A percentile compares a stretch with the other conserved stretches of the same genome.
These are phyloP conservation scores for Drosophila pandora DNA, from an alignment of 1,140 invertebrate species.

Conservation along the genomic window DNA sequence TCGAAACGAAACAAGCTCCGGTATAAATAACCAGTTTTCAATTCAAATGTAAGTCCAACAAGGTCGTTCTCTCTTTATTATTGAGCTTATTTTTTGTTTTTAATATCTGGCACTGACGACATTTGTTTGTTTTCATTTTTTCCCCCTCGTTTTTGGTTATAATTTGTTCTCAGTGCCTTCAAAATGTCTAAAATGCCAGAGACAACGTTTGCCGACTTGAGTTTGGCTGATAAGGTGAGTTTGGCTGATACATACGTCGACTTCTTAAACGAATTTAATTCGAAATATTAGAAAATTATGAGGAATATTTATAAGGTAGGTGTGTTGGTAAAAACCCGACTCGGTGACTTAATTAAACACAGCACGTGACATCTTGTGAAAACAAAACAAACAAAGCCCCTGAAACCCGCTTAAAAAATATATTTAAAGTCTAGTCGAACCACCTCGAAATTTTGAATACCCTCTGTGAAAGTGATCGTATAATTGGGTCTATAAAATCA, in stretches of 20 bases:
- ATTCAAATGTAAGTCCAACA: conserved; percentile 60
- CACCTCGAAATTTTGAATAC: conserved; percentile 25
- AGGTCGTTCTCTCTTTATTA: conserved; percentile 47
- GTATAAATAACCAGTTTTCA: conserved; percentile 64
- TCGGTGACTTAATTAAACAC: conserved; percentile 30
- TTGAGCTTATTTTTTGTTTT: conserved; percentile 5
- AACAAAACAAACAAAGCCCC: conserved; percentile 26
- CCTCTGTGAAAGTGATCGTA: conserved; percentile 29
- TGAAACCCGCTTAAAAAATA: conserved; percentile 21
- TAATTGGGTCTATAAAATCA: background rate
- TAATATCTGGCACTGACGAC: conserved; percentile 37
- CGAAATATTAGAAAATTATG: conserved; percentile 4
- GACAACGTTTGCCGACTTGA: conserved; percentile 73
- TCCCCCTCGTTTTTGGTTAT: background rate
- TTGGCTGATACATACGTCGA: conserved; percentile 3
- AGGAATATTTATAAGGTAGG: conserved; percentile 21
- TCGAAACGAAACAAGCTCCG: conserved; percentile 29
- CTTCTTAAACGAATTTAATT: conserved; percentile 9
- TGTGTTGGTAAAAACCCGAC: conserved; percentile 25
- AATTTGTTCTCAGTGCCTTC: conserved; percentile 10
- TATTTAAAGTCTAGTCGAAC: conserved; percentile 14
- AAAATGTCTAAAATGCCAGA: conserved; percentile 73
- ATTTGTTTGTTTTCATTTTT: conserved; percentile 37
- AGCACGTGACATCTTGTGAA: conserved; percentile 52
- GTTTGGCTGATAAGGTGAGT: conserved; percentile 78